Evolutionary conservation across 2,797 vertebrate species (phyloP), one percentile per base, ranked within the genome.

Genomic region (Sebastes matsubarae): DNA sequence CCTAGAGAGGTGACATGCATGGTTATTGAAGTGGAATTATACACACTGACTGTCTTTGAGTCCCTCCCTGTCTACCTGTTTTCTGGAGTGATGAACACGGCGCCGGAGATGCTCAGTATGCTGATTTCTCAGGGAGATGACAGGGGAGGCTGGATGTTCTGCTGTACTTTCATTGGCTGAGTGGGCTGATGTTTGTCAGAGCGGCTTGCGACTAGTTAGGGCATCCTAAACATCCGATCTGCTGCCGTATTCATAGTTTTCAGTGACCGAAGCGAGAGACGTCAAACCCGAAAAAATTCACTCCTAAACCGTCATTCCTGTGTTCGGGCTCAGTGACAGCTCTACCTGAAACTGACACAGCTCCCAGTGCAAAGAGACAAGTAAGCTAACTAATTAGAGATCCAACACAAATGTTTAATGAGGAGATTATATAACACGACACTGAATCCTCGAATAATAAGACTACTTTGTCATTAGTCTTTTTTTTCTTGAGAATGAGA

Each of bases 391-490:
- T 88, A 88, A 87, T 89, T 87, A 80, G 76, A 84, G 73, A 83
- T 88, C 76, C 82, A 78, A 80, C 82, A 77, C 75, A 72, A 78
- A 85, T 79, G 85, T 88, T 90, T 88, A 85, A 90, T 77, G 75
- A 90, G 85, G 77, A 87, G 81, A 75, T 87, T 55, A 88, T 73
- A 46, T 64, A 74, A 81, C 67, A 73, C 7, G 10, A 6, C 61
- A 7, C 59, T 4, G 30, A 67, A 60, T 67, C 38, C 72, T 20
- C 34, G 13, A 70, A 75, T 79, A 85, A 88, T 73, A 82, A 38
- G 20, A 66, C 66, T 6, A 20, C 82, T 79, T 34, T 63, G 72
- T 80, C 77, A 69, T 85, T 77, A 71, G 66, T 65, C 80, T 63
- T 54, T 75, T 77, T 59, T 67, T 9, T 83, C 79, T 77, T 55